phyloP scores from a whole-genome alignment of 2,888 invertebrate species.

The Noctua fimbriata region DNA sequence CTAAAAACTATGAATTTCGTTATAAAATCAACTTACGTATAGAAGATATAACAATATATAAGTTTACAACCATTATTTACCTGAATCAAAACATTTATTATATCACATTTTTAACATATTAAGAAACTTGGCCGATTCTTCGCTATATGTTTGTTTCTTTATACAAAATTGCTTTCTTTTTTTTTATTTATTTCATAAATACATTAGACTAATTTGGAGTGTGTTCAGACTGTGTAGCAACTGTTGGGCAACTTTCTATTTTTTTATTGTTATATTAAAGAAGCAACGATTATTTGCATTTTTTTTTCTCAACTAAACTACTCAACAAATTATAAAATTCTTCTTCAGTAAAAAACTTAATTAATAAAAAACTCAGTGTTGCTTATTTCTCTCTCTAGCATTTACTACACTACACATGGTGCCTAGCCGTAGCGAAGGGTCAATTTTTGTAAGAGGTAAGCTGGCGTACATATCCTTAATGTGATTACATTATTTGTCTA shows the following conservation, averaged over 20 bases:
- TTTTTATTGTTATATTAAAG: neutral
- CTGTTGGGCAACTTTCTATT: constrained; percentile 24
- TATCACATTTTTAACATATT: constrained; percentile 76
- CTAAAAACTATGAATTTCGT: constrained; percentile 45
- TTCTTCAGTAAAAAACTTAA: neutral
- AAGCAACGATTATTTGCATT: constrained; percentile 1
- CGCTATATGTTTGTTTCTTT: constrained; percentile 58
- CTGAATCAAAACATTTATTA: constrained; percentile 74
- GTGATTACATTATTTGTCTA: too few relatives aligned
- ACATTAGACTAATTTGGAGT: constrained; percentile 66
- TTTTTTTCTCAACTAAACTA: neutral
- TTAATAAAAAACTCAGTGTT: constrained; percentile 2
- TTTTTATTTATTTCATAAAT: constrained; percentile 60
- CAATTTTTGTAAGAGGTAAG: too few relatives aligned
- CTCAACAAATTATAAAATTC: neutral
- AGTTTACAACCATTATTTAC: constrained; percentile 74
- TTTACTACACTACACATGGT: neutral
- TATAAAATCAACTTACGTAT: constrained; percentile 72
- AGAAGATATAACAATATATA: constrained; percentile 73
- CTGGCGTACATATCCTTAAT: too few relatives aligned
- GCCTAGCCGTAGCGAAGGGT: neutral
- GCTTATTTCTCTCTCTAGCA: neutral
- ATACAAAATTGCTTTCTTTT: constrained; percentile 63
- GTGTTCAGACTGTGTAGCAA: constrained; percentile 60
- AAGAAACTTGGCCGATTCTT: constrained; percentile 78